Conservation (phyloP, 1,140 invertebrate species). For the Drosophila nikananu region DNA sequence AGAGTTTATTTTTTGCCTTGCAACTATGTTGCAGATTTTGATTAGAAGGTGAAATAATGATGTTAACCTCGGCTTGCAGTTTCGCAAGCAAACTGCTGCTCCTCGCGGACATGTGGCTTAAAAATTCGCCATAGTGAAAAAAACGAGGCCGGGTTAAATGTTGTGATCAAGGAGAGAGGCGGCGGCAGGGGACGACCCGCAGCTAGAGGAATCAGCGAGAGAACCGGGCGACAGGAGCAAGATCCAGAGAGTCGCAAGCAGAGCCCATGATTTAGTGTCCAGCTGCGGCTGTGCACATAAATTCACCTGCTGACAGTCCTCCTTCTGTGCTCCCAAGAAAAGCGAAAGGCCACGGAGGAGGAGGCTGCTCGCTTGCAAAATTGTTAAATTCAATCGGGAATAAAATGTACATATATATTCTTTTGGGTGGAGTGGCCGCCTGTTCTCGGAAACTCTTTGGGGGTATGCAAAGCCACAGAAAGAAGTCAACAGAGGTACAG, state of each 20-base stretch:
- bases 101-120: constrained; percentile 37
- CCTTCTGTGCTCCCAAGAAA: constrained; percentile 56
- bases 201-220: constrained; percentile 47
- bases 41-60: constrained; percentile 84
- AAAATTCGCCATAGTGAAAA: constrained; percentile 6
- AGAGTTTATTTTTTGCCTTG: background rate
- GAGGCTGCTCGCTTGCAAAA: constrained; percentile 27
- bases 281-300: constrained; percentile 76
- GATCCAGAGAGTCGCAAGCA: constrained; percentile 22
- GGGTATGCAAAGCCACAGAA: constrained; percentile 25
- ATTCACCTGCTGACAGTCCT: constrained; percentile 80
- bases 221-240: constrained; percentile 36
- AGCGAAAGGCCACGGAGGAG: constrained; percentile 67
- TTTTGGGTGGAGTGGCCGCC: constrained; percentile 29
- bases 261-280: constrained; percentile 79
- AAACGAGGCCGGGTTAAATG: constrained; percentile 74
- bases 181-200: constrained; percentile 26
- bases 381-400: constrained; percentile 69
- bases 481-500: constrained; percentile 13
- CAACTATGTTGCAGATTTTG: constrained; percentile 72
- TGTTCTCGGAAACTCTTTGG: constrained; percentile 58
- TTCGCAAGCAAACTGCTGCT: constrained; percentile 56
- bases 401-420: constrained; percentile 35
- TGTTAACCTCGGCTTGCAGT: constrained; percentile 68
- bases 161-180: constrained; percentile 42